Evolutionary conservation across 2,113 vertebrate species (phyloP).

Genomic region (Terrapene triunguis): DNA sequence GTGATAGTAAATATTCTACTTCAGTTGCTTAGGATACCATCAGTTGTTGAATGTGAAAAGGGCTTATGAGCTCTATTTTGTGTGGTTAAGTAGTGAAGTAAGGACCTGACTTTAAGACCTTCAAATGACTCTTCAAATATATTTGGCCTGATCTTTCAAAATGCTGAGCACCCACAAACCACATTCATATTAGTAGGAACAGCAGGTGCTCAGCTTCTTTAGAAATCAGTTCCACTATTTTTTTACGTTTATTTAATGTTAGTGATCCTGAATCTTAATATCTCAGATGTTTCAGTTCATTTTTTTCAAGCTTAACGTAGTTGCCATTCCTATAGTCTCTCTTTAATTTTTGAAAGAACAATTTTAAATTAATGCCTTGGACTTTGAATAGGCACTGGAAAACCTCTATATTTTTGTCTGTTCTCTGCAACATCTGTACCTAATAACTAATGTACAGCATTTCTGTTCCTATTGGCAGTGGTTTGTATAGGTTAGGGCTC

Average conservation of each 20-base stretch:
- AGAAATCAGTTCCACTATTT: conserved; percentile 9
- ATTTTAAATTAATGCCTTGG: neutral
- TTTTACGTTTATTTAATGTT: neutral
- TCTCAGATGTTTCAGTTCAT: neutral
- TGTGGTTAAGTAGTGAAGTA: conserved; percentile 71
- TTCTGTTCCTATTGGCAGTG: neutral
- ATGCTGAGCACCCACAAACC: neutral
- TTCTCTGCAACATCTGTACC: neutral
- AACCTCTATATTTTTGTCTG: neutral
- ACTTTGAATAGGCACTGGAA: neutral
- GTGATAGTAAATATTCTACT: conserved; percentile 20
- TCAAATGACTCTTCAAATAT: conserved; percentile 41
- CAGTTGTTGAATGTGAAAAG: conserved; percentile 68
- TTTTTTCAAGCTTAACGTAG: neutral
- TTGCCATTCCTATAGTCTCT: neutral
- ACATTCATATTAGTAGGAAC: neutral
- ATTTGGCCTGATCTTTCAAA: conserved; percentile 12
- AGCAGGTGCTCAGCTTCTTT: conserved; percentile 54
- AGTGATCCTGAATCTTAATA: neutral
- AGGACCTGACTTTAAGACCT: neutral
- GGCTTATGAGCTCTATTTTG: conserved; percentile 58
- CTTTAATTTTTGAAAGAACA: neutral
- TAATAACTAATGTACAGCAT: neutral
- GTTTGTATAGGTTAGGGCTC: conserved; percentile 66
- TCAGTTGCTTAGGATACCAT: conserved; percentile 52